A percentile compares a stretch with the other conserved stretches of the same genome.
These are phyloP conservation scores for Eilema sororculum DNA, from an alignment of 2,888 invertebrate species.

Conservation along the genomic window DNA sequence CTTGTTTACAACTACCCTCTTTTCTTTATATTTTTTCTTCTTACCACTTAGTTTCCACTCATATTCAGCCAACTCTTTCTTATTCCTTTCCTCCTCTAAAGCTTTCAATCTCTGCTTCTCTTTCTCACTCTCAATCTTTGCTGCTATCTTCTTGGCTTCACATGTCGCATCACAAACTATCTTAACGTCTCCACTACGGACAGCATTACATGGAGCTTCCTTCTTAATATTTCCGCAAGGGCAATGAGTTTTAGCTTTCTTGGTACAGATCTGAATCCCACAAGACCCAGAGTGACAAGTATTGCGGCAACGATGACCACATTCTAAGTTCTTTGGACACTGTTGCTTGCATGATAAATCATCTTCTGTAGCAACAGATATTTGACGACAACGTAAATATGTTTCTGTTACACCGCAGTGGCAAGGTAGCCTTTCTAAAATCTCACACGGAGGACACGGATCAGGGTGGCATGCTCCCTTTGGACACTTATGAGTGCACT, in stretches of 20 bases:
- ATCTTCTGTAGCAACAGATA: slow-evolving; percentile 84
- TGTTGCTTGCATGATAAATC: slow-evolving; percentile 92
- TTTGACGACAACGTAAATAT: slow-evolving; percentile 91
- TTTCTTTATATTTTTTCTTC: slow-evolving; percentile 84
- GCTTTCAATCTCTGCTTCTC: slow-evolving; percentile 86
- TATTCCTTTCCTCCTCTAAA: slow-evolving; percentile 89
- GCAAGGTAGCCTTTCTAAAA: slow-evolving; percentile 90
- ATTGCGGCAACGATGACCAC: slow-evolving; percentile 93
- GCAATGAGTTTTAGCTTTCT: slow-evolving; percentile 93
- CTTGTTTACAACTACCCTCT: slow-evolving; percentile 77
- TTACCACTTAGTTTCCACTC: slow-evolving; percentile 92
- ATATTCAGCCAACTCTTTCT: slow-evolving; percentile 91
- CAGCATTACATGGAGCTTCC: slow-evolving; percentile 90
- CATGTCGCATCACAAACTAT: slow-evolving; percentile 90
- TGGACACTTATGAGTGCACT: slow-evolving; percentile 92
- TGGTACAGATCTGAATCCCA: slow-evolving; percentile 90
- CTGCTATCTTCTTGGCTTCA: slow-evolving; percentile 84
- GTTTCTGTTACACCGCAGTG: slow-evolving; percentile 93
- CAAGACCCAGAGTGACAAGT: slow-evolving; percentile 92
- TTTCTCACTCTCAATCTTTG: slow-evolving; percentile 83
- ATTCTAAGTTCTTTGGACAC: slow-evolving; percentile 94
- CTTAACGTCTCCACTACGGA: slow-evolving; percentile 75
- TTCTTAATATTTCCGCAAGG: slow-evolving; percentile 92
- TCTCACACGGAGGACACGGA: slow-evolving; percentile 91
- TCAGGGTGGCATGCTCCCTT: slow-evolving; percentile 90